phyloP scores from a whole-genome alignment of 2,888 invertebrate species.

The Hermaeophaga mercurialis region DNA sequence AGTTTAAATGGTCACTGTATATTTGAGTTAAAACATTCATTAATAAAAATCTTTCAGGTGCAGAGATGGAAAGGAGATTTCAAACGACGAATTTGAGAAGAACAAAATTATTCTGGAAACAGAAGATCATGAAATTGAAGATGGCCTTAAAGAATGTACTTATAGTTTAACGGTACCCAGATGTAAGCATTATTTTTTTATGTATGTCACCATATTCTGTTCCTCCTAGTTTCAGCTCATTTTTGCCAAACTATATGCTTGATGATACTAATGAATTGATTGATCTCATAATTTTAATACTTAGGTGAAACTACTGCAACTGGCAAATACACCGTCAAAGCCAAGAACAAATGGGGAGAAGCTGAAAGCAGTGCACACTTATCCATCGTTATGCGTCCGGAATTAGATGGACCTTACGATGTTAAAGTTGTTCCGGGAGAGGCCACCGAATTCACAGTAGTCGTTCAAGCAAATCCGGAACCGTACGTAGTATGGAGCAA shows the following conservation, averaged over 20 bases:
- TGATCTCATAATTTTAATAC: background rate
- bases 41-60: slow-evolving; percentile 57
- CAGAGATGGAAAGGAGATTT: slow-evolving; percentile 73
- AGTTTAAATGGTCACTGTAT: too few species aligned
- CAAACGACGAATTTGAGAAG: slow-evolving; percentile 63
- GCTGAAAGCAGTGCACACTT: slow-evolving; percentile 74
- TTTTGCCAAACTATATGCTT: background rate
- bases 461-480: slow-evolving; percentile 86
- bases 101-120: slow-evolving; percentile 64
- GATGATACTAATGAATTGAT: background rate
- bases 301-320: slow-evolving; percentile 75
- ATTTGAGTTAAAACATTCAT: background rate
- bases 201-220: background rate
- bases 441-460: slow-evolving; percentile 75
- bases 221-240: background rate
- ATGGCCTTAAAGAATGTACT: slow-evolving; percentile 81
- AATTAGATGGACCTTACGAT: slow-evolving; percentile 77
- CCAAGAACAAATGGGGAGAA: slow-evolving; percentile 81
- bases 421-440: slow-evolving; percentile 77
- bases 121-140: slow-evolving; percentile 70
- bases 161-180: slow-evolving; percentile 78
- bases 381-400: slow-evolving; percentile 79
- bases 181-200: slow-evolving; percentile 55
- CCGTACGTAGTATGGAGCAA: slow-evolving; percentile 87
- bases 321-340: slow-evolving; percentile 80